phyloP scores from a whole-genome alignment of 1,140 invertebrate species.

The Rhynchophorus ferrugineus region DNA sequence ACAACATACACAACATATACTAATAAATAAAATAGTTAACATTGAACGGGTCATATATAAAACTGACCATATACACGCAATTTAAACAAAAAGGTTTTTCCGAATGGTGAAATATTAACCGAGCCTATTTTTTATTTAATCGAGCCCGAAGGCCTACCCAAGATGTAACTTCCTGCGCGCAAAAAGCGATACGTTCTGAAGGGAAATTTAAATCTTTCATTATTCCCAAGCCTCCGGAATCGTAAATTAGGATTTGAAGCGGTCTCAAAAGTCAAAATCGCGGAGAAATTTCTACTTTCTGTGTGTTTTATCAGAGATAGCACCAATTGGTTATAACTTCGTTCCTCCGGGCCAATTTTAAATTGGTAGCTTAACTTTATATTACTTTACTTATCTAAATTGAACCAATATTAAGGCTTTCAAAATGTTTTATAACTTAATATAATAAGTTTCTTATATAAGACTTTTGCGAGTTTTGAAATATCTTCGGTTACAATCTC shows the following conservation, averaged over 20 bases:
- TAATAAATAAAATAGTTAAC: no score
- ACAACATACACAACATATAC: no score
- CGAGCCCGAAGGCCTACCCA: no score
- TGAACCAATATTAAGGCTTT: slow-evolving; percentile 37
- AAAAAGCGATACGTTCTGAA: no score
- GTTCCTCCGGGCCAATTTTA: slow-evolving; percentile 37
- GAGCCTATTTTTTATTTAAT: no score
- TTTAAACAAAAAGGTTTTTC: no score
- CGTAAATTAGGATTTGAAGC: slow-evolving; percentile 15
- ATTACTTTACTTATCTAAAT: slow-evolving; percentile 41
- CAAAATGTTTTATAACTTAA: slow-evolving; percentile 36
- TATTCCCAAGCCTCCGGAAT: background rate
- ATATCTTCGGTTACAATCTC: background rate
- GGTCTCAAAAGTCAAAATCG: slow-evolving; percentile 27
- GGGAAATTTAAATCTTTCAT: background rate
- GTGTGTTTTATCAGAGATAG: slow-evolving; percentile 38
- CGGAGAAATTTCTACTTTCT: slow-evolving; percentile 34
- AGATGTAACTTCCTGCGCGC: no score
- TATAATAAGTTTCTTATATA: slow-evolving; percentile 22
- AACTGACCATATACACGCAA: no score
- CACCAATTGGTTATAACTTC: slow-evolving; percentile 37
- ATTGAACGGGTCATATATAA: no score
- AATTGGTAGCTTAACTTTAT: slow-evolving; percentile 39
- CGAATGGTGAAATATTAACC: no score
- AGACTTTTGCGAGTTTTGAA: slow-evolving; percentile 4